Evolutionary conservation across 2,888 invertebrate genomes (phyloP).

Genomic region (Nemotelus pantherinus): DNA sequence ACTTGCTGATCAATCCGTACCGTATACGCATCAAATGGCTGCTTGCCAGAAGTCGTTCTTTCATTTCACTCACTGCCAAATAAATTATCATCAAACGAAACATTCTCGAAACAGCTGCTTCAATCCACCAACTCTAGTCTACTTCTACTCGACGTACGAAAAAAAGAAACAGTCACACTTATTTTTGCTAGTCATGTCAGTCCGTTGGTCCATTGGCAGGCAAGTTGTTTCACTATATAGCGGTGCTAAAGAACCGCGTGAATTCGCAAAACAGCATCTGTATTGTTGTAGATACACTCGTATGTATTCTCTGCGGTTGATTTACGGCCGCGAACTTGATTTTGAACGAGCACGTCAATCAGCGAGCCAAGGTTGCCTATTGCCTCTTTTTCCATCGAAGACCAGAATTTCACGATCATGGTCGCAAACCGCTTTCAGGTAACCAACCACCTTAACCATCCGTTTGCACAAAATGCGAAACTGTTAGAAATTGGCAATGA

Average conservation of each 20-base stretch:
- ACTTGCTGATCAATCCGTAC: no score
- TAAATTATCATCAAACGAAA: constrained; percentile 18
- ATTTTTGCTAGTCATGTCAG: background rate
- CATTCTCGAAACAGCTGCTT: constrained; percentile 6
- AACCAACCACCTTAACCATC: no score
- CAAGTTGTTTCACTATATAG: constrained; percentile 8
- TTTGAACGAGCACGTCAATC: constrained; percentile 42
- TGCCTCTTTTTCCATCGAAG: constrained; percentile 3
- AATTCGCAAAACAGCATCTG: constrained; percentile 15
- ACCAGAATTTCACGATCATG: background rate
- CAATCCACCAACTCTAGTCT: background rate
- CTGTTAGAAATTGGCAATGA: constrained; percentile 40
- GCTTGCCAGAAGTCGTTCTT: no score
- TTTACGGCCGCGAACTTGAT: constrained; percentile 44
- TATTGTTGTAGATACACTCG: background rate
- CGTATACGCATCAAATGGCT: no score
- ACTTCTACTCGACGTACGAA: no score
- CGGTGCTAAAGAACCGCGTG: constrained; percentile 37
- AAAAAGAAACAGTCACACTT: no score
- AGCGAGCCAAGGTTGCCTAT: constrained; percentile 33
- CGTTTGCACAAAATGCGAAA: background rate
- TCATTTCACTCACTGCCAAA: constrained; percentile 4
- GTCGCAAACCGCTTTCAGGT: background rate
- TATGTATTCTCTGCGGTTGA: constrained; percentile 25
- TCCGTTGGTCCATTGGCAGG: constrained; percentile 40